Percentiles rank a stretch among this genome's conserved stretches.
Conservation (phyloP, 2,888 invertebrate species). For the Pharmacophagus antenor region DNA sequence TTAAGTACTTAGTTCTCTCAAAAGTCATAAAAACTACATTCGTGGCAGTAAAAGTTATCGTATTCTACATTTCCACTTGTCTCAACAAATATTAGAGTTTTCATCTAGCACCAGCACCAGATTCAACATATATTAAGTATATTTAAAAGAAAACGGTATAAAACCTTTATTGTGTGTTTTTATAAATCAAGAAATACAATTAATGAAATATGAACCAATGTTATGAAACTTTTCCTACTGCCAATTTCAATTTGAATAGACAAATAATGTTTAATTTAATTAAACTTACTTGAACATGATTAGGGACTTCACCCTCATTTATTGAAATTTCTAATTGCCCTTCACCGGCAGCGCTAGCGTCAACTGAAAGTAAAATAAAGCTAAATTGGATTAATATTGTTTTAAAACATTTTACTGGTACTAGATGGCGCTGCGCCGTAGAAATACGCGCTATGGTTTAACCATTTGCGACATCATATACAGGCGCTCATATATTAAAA, state of each 20-base stretch:
- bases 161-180: no score
- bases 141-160: no score
- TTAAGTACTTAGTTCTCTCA: neutral
- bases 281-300: slow-evolving; percentile 89
- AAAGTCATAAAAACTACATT: no score
- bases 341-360: slow-evolving; percentile 98
- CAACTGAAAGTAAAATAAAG: slow-evolving; percentile 84
- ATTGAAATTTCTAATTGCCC: slow-evolving; percentile 99
- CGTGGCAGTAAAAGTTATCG: neutral
- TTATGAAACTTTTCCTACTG: neutral
- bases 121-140: no score
- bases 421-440: no score
- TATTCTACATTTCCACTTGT: neutral
- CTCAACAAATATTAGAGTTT: neutral
- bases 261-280: slow-evolving; percentile 27
- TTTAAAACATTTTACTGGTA: no score
- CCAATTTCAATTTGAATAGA: no score
- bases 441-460: no score
- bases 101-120: no score
- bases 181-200: neutral
- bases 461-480: no score
- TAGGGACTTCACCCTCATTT: slow-evolving; percentile 99
- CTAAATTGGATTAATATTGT: slow-evolving; percentile 12
- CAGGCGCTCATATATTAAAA: no score
- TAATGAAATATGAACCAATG: no score